These are phyloP conservation scores for Crotalus horridus DNA, from an alignment of 2,113 vertebrate genomes.

Conservation along the genomic window DNA sequence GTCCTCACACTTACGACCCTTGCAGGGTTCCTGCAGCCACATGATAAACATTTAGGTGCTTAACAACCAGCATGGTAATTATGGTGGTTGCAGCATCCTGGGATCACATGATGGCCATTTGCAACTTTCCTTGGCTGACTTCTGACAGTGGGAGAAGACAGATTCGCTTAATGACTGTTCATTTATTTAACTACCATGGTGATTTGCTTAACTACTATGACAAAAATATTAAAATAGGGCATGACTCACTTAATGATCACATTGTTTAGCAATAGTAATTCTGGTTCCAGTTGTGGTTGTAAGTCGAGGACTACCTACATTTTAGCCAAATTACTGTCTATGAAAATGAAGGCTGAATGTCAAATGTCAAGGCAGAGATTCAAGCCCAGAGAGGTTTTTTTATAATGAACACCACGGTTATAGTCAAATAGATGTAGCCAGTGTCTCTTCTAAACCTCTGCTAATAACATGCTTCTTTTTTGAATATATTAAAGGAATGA, in stretches of 20 bases:
- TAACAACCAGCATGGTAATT: background rate
- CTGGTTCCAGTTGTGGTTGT: background rate
- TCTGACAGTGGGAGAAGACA: background rate
- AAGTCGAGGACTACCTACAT: background rate
- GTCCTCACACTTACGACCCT: background rate
- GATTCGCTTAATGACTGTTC: background rate
- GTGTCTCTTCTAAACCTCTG: background rate
- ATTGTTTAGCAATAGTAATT: background rate
- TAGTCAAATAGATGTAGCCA: background rate
- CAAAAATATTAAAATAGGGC: background rate
- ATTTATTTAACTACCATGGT: background rate
- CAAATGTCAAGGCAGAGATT: background rate
- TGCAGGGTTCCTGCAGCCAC: background rate
- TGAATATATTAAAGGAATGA: background rate
- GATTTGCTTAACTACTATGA: background rate
- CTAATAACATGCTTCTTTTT: constrained; percentile 5
- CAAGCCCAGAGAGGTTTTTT: background rate
- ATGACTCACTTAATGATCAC: background rate
- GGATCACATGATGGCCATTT: background rate
- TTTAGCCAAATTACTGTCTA: background rate
- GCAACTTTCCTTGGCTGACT: background rate
- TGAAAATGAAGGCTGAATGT: constrained; percentile 21
- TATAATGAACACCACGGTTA: background rate
- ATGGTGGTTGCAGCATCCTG: background rate
- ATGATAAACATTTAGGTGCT: background rate